These are phyloP conservation scores for Pituophis catenifer DNA, from an alignment of 2,113 vertebrate species.

Conservation along the genomic window DNA sequence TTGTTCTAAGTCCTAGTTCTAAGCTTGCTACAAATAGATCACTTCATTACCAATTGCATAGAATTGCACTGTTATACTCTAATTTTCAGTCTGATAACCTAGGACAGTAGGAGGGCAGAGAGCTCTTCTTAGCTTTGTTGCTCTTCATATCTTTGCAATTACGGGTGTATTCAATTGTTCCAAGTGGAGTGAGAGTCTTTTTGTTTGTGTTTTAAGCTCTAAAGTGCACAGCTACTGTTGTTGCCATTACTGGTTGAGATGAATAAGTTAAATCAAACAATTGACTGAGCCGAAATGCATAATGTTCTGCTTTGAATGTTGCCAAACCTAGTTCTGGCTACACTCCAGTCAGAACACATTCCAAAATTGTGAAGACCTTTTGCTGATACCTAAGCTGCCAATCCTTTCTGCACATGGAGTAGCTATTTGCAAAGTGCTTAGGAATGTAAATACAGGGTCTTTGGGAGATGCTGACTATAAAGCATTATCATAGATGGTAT, in stretches of 20 bases:
- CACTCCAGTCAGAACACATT: conserved; percentile 37
- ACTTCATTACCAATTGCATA: background rate
- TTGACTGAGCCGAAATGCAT: conserved; percentile 19
- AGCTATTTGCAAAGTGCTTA: conserved; percentile 54
- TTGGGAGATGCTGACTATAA: conserved; percentile 47
- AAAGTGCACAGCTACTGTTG: conserved; percentile 14
- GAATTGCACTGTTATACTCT: background rate
- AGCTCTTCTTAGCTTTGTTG: background rate
- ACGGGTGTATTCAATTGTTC: background rate
- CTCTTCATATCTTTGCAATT: background rate
- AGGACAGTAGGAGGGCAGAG: background rate
- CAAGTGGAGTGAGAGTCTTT: background rate
- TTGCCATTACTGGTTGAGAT: conserved; percentile 29
- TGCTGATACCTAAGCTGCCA: conserved; percentile 38
- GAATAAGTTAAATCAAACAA: conserved; percentile 23
- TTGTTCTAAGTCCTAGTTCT: background rate
- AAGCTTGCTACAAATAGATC: background rate
- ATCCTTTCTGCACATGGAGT: background rate
- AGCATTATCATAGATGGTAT: conserved; percentile 42
- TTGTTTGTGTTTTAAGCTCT: background rate
- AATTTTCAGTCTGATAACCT: background rate
- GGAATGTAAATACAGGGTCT: conserved; percentile 55
- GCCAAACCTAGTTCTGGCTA: conserved; percentile 18
- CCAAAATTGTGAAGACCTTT: conserved; percentile 10
- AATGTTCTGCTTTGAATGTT: conserved; percentile 20